Base-by-base conservation (phyloP, 2,888 invertebrate species). In the Drosophila nigritarsus region DNA sequence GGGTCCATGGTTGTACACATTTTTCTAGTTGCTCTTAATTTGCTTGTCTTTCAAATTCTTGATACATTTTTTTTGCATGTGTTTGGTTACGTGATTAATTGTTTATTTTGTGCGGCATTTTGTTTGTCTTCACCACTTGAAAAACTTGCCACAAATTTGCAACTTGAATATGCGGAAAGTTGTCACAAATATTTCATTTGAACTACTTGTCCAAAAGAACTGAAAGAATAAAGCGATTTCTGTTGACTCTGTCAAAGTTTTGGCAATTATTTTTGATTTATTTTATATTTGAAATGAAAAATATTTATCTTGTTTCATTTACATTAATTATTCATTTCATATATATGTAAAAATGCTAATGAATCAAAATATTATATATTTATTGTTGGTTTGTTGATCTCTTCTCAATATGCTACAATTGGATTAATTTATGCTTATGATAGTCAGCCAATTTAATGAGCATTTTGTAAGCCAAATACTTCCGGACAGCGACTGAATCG, bases 81-180 rank as follows among this genome's bases (percentile, higher is more conserved):
- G 68, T 83, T 83, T 78, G 71, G 59, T 76, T 78, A 68, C 62
- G 74, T 86, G 87, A 83, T 87, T 83, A 83, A 87, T 86, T 83
- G 81, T 73, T 85, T 77, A 80, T 65, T 83, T 77, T 65, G 68
- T 75, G 72, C 60, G 64, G 61, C 63, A 73, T 73, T 71, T 60
- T 67, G 49, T 73, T 65, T 61, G 60, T 38, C 45, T 49, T 72
- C 67, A n/a, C 40, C n/a, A n/a, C 40, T 40, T n/a, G 3, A 40
- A 1, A 13, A 42, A 11, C 0, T 13, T 20, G 42, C 20, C 15
- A 20, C 13, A 20, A 36, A 68, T 68, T 69, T 42, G n/a, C 40
- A 30, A 32, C 40, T 13, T 2, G 45, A 24, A 20, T 13, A 20
- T 20, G 20, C 13, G 13, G 1, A 3, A 45, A 13, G 13, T 13